phyloP scores from a whole-genome alignment of 2,888 invertebrate species.

The Thereva nobilitata region DNA sequence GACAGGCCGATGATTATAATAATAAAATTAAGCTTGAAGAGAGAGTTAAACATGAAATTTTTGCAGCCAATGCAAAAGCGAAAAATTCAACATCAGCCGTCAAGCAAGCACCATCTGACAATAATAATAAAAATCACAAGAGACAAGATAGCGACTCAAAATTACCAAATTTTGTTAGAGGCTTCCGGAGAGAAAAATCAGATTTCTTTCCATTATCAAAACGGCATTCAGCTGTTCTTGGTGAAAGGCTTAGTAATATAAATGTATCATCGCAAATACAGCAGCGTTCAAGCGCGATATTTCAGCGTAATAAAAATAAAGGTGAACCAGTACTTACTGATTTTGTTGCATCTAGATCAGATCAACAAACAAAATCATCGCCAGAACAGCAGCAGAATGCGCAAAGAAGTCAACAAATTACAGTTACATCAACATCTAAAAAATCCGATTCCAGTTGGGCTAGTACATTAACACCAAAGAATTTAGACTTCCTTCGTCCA shows the following conservation, averaged over 20 bases:
- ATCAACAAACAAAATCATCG: slow-evolving; percentile 14
- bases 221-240: slow-evolving; percentile 74
- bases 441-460: slow-evolving; percentile 52
- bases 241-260: slow-evolving; percentile 53
- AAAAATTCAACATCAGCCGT: slow-evolving; percentile 23
- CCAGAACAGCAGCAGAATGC: slow-evolving; percentile 46
- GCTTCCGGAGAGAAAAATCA: slow-evolving; percentile 81
- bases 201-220: slow-evolving; percentile 79
- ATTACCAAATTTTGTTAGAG: slow-evolving; percentile 73
- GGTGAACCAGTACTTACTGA: slow-evolving; percentile 75
- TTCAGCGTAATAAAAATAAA: slow-evolving; percentile 66
- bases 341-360: slow-evolving; percentile 58
- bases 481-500: slow-evolving; percentile 64
- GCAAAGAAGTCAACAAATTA: slow-evolving; percentile 19
- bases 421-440: slow-evolving; percentile 20
- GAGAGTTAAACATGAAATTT: slow-evolving; percentile 43
- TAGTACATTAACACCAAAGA: slow-evolving; percentile 53
- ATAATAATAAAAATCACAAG: slow-evolving; percentile 64
- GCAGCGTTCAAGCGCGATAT: slow-evolving; percentile 71
- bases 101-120: slow-evolving; percentile 39
- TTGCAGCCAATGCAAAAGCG: slow-evolving; percentile 42
- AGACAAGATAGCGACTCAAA: slow-evolving; percentile 75
- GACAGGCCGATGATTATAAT: slow-evolving; percentile 42
- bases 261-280: slow-evolving; percentile 56
- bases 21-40: slow-evolving; percentile 44